These are phyloP conservation scores for Sebastes goodei DNA, from an alignment of 2,797 vertebrate genomes.

Conservation along the genomic window DNA sequence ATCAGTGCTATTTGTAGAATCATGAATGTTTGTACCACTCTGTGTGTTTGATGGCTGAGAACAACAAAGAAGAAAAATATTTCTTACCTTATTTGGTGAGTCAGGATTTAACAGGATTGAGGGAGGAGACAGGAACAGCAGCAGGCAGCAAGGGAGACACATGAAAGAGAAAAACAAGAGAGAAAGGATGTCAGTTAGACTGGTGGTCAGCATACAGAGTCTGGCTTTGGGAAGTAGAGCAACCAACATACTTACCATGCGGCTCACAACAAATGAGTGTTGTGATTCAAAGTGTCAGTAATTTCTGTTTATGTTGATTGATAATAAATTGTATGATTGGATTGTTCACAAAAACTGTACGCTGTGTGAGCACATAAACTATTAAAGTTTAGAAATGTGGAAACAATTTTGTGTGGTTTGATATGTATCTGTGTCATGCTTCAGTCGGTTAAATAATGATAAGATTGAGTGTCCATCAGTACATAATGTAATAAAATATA, in stretches of 20 bases:
- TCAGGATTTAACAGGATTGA: slow-evolving; percentile 23
- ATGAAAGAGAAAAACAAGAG: slow-evolving; percentile 72
- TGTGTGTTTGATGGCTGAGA: slow-evolving; percentile 10
- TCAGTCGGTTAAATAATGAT: neutral
- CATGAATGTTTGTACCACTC: neutral
- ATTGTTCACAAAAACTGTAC: neutral
- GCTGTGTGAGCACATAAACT: neutral
- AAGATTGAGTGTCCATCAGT: neutral
- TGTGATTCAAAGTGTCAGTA: neutral
- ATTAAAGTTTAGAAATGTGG: neutral
- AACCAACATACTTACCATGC: slow-evolving; percentile 75
- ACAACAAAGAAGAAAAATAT: slow-evolving; percentile 27
- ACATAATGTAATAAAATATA: neutral
- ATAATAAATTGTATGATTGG: neutral
- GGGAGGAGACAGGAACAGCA: slow-evolving; percentile 32
- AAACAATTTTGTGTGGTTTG: neutral
- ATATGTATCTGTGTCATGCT: neutral
- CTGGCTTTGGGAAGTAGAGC: slow-evolving; percentile 36
- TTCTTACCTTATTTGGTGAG: slow-evolving; percentile 82
- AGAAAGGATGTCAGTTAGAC: slow-evolving; percentile 66
- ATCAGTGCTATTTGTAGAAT: neutral
- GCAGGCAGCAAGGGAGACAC: slow-evolving; percentile 41
- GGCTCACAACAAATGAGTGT: neutral
- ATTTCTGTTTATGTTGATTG: neutral
- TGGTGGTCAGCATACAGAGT: slow-evolving; percentile 20